A percentile compares a stretch with the other conserved stretches of the same genome.
Evolutionary conservation across 1,140 invertebrate species (phyloP).

Genomic region (Halesus radiatus): DNA sequence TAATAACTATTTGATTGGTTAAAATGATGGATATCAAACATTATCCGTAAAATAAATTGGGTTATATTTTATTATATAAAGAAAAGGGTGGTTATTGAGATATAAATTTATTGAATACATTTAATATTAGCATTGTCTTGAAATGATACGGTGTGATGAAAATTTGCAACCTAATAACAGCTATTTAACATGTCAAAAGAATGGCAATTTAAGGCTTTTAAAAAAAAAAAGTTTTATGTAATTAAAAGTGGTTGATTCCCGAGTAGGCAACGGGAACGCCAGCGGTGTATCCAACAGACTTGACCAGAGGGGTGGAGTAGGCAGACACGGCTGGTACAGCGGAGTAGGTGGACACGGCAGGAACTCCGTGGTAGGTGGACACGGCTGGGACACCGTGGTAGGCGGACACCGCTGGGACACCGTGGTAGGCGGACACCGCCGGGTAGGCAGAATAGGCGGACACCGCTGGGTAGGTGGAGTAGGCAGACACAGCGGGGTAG

Average conservation of each 20-base stretch:
- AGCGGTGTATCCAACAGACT: conserved; percentile 48
- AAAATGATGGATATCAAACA: too few species aligned
- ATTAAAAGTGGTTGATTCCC: background rate
- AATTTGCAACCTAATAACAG: too few species aligned
- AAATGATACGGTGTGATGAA: too few species aligned
- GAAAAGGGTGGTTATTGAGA: too few species aligned
- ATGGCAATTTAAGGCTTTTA: too few species aligned
- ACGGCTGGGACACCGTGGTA: conserved; percentile 37
- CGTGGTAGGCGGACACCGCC: conserved; percentile 64
- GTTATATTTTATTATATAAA: too few species aligned
- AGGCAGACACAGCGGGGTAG: conserved; percentile 34
- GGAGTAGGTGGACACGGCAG: conserved; percentile 33
- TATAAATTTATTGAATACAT: too few species aligned
- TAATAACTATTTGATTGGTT: too few species aligned
- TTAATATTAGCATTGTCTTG: too few species aligned
- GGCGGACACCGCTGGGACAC: conserved; percentile 57
- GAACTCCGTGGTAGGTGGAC: background rate
- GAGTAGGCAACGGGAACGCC: conserved; percentile 47
- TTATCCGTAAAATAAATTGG: too few species aligned
- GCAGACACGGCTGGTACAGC: conserved; percentile 34
- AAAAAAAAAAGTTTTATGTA: too few species aligned
- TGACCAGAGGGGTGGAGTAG: conserved; percentile 30
- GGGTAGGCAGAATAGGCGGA: conserved; percentile 59
- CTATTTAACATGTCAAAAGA: too few species aligned
- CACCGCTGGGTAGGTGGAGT: conserved; percentile 49